Evolutionary conservation across 1,140 invertebrate genomes (phyloP), one percentile per base, ranked within the genome.

Genomic region (Penaeus chinensis): DNA sequence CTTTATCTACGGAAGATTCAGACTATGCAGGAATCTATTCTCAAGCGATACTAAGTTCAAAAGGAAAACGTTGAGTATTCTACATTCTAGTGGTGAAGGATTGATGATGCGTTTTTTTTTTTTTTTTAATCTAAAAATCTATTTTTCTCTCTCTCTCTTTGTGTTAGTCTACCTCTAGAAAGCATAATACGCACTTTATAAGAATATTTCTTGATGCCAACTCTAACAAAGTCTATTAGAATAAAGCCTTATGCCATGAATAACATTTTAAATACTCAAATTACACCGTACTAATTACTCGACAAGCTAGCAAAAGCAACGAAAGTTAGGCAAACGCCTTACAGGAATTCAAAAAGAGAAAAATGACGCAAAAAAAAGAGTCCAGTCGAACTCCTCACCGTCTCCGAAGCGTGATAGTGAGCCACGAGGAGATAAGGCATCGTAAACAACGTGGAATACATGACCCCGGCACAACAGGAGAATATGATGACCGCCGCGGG

Each of bases 371-470:
- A 71, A 13, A 19, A 32, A 20, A 27, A n/a, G 42, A n/a, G 20
- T 16, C 32, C 5, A 24, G 11, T n/a, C 7, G 32, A 3, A 27
- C 32, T 37, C 65, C 93, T 95, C 94, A 98, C 98, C 93, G 95
- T 95, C 89, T 96, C 95, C 62, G 95, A 95, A 19, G 96, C 95
- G 91, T 99, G 98, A 92, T 99, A 99, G 91, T 98, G 96, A 3
- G 98, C 97, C 18, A 99, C 95, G 27, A 99, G 93, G 20, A 99
- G 92, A 91, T 98, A 99, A 2, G 98, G 98, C 97, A 99, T 98
- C 3, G 98, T 99, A 92, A 99, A 99, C 19, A 99, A 93, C 0
- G 98, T 99, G 0, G 98, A 98, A 92, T 99, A 99, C 97, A 99
- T 98, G 47, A 99, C 95, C 0, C 98, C 98, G 5, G 97, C 97